These are phyloP conservation scores for Meiosimyza decipiens DNA, from an alignment of 2,888 invertebrate species.

Conservation along the genomic window DNA sequence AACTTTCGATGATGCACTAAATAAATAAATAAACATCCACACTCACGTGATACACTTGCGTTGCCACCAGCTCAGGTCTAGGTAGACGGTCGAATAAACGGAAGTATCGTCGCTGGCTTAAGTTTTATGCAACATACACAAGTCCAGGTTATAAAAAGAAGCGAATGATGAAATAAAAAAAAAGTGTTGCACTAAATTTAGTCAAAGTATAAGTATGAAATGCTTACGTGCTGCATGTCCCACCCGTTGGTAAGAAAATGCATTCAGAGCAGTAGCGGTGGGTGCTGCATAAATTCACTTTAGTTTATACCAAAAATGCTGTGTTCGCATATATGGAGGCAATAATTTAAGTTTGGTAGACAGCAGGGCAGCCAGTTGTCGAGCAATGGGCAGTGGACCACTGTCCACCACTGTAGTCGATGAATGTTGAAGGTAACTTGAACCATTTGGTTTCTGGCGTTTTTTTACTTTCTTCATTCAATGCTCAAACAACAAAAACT, in stretches of 20 bases:
- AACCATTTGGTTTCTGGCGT: background rate
- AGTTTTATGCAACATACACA: background rate
- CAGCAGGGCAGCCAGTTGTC: background rate
- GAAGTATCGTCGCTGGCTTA: background rate
- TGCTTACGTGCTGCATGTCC: background rate
- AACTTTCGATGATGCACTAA: constrained; percentile 30
- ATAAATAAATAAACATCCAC: constrained; percentile 26
- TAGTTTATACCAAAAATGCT: constrained; percentile 17
- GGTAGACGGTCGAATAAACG: background rate
- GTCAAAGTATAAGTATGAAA: background rate
- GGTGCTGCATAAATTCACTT: constrained; percentile 30
- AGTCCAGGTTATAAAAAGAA: background rate
- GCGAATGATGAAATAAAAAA: background rate
- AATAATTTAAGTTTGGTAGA: constrained; percentile 21
- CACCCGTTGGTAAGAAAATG: background rate
- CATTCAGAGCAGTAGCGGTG: background rate
- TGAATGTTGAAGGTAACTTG: background rate
- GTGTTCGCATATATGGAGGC: constrained; percentile 28
- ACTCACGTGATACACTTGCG: background rate
- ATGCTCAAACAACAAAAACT: background rate
- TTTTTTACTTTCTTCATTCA: background rate
- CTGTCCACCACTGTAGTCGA: background rate
- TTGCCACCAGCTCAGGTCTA: background rate
- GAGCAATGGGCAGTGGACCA: background rate
- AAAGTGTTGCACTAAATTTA: background rate